Evolutionary conservation across 2,797 vertebrate genomes (phyloP), one percentile per base, ranked within the genome.

Genomic region (Aplochiton taeniatus): DNA sequence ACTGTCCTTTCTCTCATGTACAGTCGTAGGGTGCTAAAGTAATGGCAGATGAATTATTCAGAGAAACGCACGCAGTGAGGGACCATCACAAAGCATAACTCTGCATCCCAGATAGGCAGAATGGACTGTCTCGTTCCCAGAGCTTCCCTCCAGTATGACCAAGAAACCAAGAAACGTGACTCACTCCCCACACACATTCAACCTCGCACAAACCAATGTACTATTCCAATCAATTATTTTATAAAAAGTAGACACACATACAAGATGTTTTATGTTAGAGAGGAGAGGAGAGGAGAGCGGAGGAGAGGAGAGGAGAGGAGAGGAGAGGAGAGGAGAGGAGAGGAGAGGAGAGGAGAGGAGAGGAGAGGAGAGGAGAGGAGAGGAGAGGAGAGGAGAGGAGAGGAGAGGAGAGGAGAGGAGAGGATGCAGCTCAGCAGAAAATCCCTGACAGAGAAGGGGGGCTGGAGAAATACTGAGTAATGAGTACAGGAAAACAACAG

Each of bases 21-120:
- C 14, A 41, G 62, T 52, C 14, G 61, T 59, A 66, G 46, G 59
- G 66, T 52, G 66, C 68, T 78, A 77, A 79, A 86, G 82, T 83
- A 84, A 85, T 79, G 79, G 77, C 79, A 78, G 68, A 52, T 91
- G 69, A 90, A 90, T 90, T 75, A 90, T 90, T 83, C 64, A 90
- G 75, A 55, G n/a, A n/a, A 8, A 52, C 42, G 13, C 20, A 5
- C 43, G 47, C 18, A 42, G 44, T 11, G 1, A 53, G 17, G 52
- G 10, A n/a, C 45, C 18, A 19, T 31, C 58, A 14, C 18, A 19
- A 47, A 61, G 18, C 46, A 16, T 9, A 18, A 52, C 50, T 52
- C 49, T 2, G 12, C 53, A 55, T 13, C 53, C 10, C 19, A 1
- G 42, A 18, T 10, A 16, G 18, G 17, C 10, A 47, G 9, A 17